These are phyloP conservation scores for Rhynchomys soricoides DNA, from an alignment of 2,113 vertebrate species.

Conservation along the genomic window DNA sequence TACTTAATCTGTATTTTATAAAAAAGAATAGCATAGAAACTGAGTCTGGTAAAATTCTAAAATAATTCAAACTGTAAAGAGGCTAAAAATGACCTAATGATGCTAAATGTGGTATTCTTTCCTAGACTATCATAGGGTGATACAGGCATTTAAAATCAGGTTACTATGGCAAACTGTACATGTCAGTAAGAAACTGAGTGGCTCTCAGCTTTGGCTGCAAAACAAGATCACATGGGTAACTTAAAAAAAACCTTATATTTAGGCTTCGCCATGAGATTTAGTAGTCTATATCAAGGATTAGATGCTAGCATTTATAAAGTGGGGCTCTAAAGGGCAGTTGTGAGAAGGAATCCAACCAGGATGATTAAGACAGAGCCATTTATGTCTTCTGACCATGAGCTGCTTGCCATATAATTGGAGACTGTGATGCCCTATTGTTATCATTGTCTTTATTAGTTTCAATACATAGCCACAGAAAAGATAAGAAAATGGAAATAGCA, in stretches of 20 bases:
- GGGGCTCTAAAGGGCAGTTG: neutral
- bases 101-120: neutral
- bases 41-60: slow-evolving; percentile 10
- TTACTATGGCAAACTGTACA: neutral
- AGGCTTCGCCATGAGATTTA: neutral
- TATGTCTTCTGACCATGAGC: neutral
- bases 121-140: neutral
- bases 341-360: neutral
- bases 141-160: neutral
- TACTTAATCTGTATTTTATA: neutral
- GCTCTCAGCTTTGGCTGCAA: neutral
- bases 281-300: neutral
- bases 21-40: neutral
- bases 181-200: neutral
- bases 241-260: neutral
- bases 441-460: neutral
- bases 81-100: neutral
- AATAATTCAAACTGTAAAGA: neutral
- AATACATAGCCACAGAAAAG: neutral
- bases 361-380: neutral
- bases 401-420: neutral
- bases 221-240: neutral
- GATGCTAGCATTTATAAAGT: neutral
- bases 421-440: neutral
- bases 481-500: neutral